Evolutionary conservation across 2,113 vertebrate species (phyloP).

Genomic region (Plectropomus leopardus): DNA sequence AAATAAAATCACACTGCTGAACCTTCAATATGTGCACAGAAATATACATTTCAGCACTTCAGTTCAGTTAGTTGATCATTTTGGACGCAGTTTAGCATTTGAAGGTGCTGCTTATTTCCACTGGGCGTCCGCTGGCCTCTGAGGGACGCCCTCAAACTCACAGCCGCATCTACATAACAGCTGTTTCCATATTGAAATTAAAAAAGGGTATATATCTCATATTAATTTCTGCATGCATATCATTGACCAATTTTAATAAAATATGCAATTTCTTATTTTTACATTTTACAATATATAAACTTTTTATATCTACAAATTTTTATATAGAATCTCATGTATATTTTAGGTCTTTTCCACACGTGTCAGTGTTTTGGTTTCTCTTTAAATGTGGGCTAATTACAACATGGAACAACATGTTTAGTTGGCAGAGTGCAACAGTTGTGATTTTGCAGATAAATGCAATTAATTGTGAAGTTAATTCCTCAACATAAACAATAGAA

Average conservation of each 20-base stretch:
- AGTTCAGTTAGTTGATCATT: background rate
- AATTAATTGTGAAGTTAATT: constrained; percentile 13
- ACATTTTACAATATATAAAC: constrained; percentile 75
- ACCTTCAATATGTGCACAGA: background rate
- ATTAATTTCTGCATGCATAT: constrained; percentile 76
- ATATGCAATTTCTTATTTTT: constrained; percentile 74
- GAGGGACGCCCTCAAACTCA: constrained; percentile 3
- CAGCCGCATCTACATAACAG: constrained; percentile 45
- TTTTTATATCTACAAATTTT: constrained; percentile 68
- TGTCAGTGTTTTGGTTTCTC: background rate
- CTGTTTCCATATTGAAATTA: constrained; percentile 51
- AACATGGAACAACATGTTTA: background rate
- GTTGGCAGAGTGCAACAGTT: constrained; percentile 31
- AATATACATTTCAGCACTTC: background rate
- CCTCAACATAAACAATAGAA: background rate
- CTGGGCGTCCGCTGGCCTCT: background rate
- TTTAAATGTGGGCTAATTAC: background rate
- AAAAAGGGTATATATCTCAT: constrained; percentile 60
- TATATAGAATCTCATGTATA: constrained; percentile 31
- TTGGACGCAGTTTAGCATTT: background rate
- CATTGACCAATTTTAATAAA: constrained; percentile 76
- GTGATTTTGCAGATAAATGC: constrained; percentile 8
- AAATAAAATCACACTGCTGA: background rate
- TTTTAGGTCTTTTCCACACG: constrained; percentile 13
- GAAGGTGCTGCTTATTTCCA: background rate